Evolutionary conservation across 1,140 invertebrate genomes (phyloP).

Genomic region (Procambarus clarkii): DNA sequence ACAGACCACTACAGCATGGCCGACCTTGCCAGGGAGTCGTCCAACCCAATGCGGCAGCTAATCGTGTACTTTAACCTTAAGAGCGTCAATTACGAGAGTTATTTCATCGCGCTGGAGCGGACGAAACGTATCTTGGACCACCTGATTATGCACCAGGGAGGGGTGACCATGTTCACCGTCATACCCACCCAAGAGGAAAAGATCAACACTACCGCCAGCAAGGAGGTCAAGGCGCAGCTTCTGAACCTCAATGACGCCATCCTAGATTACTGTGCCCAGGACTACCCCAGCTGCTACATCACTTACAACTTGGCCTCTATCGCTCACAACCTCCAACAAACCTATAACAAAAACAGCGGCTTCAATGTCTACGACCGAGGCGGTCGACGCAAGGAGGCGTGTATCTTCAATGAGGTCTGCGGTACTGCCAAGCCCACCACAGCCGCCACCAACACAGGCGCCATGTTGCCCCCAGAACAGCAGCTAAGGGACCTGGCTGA

Average conservation of each 20-base stretch:
- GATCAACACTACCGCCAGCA: slow-evolving; percentile 21
- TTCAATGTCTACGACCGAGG: slow-evolving; percentile 58
- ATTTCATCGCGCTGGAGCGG: slow-evolving; percentile 58
- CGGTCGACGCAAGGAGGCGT: slow-evolving; percentile 6
- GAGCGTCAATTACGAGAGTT: slow-evolving; percentile 61
- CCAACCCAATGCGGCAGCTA: slow-evolving; percentile 58
- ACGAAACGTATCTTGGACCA: slow-evolving; percentile 59
- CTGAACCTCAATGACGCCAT: slow-evolving; percentile 60
- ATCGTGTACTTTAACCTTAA: slow-evolving; percentile 66
- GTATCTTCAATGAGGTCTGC: slow-evolving; percentile 56
- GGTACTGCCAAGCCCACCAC: slow-evolving; percentile 9
- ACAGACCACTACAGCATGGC: slow-evolving; percentile 57
- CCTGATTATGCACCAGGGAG: slow-evolving; percentile 46
- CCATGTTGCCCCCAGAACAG: background rate
- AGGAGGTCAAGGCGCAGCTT: slow-evolving; percentile 48
- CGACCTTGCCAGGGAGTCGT: slow-evolving; percentile 39
- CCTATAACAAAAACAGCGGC: slow-evolving; percentile 62
- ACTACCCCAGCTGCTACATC: slow-evolving; percentile 59
- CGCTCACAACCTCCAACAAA: slow-evolving; percentile 33
- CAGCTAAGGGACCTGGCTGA: slow-evolving; percentile 49
- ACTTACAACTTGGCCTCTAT: slow-evolving; percentile 35
- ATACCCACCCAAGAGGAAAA: slow-evolving; percentile 33
- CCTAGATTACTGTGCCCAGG: slow-evolving; percentile 66
- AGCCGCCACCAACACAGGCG: background rate
- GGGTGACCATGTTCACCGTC: slow-evolving; percentile 59